Evolutionary conservation across 2,888 invertebrate genomes (phyloP).

Genomic region (Rhodophaea formosa): DNA sequence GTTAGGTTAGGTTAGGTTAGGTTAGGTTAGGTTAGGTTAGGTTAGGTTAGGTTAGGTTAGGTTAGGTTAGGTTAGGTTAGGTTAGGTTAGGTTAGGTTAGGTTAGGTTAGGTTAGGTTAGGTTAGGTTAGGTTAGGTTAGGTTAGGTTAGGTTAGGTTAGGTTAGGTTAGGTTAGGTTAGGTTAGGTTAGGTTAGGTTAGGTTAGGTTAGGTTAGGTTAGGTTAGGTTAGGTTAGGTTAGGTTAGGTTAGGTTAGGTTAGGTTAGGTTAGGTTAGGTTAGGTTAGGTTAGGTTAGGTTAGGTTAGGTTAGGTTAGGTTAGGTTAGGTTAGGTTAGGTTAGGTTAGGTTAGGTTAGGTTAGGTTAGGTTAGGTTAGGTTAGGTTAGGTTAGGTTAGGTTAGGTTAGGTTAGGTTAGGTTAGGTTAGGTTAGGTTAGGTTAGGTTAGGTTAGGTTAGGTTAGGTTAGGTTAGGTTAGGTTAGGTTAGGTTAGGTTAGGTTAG

Average conservation of each 20-base stretch:
- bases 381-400: constrained; percentile 22
- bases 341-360: constrained; percentile 15
- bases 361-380: constrained; percentile 22
- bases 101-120: constrained; percentile 29
- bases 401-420: constrained; percentile 22
- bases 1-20: constrained; percentile 34
- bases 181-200: constrained; percentile 23
- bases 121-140: constrained; percentile 30
- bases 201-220: constrained; percentile 22
- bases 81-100: constrained; percentile 27
- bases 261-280: constrained; percentile 3
- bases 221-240: constrained; percentile 23
- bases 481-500: constrained; percentile 20
- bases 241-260: constrained; percentile 12
- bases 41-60: constrained; percentile 33
- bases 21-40: constrained; percentile 31
- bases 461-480: constrained; percentile 22
- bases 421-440: constrained; percentile 22
- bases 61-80: constrained; percentile 31
- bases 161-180: constrained; percentile 25
- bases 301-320: constrained; percentile 1
- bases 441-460: constrained; percentile 22
- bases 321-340: constrained; percentile 10
- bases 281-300: constrained; percentile 1
- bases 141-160: constrained; percentile 29